phyloP scores from a whole-genome alignment of 2,888 invertebrate genomes.

The Hyles lineata region DNA sequence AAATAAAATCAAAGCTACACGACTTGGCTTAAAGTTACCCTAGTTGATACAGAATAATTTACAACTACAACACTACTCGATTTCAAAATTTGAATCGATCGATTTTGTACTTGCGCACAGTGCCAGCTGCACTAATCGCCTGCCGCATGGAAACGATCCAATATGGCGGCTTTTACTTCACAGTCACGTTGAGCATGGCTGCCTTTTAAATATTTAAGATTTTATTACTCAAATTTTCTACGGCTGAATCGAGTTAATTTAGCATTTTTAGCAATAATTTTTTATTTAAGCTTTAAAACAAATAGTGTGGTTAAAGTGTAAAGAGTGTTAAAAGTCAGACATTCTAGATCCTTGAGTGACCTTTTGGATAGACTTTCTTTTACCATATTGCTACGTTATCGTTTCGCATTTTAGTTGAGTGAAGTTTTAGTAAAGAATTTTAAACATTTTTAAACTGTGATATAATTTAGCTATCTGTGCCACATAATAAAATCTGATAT shows the following conservation, averaged over 20 bases:
- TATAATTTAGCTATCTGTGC: slow-evolving; percentile 73
- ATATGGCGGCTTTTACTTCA: slow-evolving; percentile 80
- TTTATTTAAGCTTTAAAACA: slow-evolving; percentile 68
- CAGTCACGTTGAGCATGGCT: slow-evolving; percentile 75
- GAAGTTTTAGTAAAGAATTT: slow-evolving; percentile 55
- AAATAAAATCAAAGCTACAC: too few relatives aligned
- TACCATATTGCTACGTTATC: slow-evolving; percentile 76
- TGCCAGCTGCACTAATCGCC: slow-evolving; percentile 66
- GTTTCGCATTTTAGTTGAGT: slow-evolving; percentile 54
- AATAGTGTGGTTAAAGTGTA: slow-evolving; percentile 71
- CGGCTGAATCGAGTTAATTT: slow-evolving; percentile 56
- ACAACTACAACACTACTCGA: slow-evolving; percentile 16
- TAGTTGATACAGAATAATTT: not conserved
- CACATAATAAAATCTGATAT: slow-evolving; percentile 67
- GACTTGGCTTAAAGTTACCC: too few relatives aligned
- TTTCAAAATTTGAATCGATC: slow-evolving; percentile 55
- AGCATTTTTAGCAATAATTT: slow-evolving; percentile 60
- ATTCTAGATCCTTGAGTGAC: slow-evolving; percentile 82
- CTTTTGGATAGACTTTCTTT: slow-evolving; percentile 79
- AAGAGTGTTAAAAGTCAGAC: slow-evolving; percentile 69
- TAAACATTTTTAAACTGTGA: slow-evolving; percentile 66
- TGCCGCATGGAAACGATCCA: slow-evolving; percentile 77
- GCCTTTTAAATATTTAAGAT: slow-evolving; percentile 66
- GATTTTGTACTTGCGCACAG: slow-evolving; percentile 73
- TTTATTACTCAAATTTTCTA: slow-evolving; percentile 62